A percentile compares a stretch with the other conserved stretches of the same genome.
Evolutionary conservation across 2,113 vertebrate species (phyloP).

Genomic region (Anolis sagrei): DNA sequence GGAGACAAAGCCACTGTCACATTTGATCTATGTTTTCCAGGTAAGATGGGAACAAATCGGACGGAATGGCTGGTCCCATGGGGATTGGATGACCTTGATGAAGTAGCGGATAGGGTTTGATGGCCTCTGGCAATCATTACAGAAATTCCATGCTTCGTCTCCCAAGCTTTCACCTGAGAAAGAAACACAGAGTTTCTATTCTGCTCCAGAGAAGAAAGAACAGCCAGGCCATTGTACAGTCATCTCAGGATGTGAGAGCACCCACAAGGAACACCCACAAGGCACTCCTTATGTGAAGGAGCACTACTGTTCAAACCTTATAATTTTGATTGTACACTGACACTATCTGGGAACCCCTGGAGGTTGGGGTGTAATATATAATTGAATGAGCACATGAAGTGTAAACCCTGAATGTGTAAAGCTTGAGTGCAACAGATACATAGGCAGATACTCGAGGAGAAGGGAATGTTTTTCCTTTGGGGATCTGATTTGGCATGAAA

Average conservation of each 20-base stretch:
- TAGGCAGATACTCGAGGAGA: background rate
- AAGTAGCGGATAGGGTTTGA: background rate
- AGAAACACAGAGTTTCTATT: constrained; percentile 4
- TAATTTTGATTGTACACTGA: background rate
- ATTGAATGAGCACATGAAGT: background rate
- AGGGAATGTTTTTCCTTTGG: background rate
- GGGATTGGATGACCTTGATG: constrained; percentile 15
- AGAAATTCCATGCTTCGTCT: constrained; percentile 16
- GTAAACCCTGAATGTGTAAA: background rate
- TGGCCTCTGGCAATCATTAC: constrained; percentile 18
- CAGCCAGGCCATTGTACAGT: background rate
- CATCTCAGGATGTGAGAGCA: background rate
- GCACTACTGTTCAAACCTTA: background rate
- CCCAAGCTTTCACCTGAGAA: constrained; percentile 19
- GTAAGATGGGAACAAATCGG: background rate
- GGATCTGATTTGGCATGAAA: background rate
- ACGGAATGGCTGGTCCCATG: constrained; percentile 2
- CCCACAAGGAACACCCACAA: background rate
- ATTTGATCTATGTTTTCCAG: constrained; percentile 3
- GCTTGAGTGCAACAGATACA: background rate
- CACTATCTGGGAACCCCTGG: background rate
- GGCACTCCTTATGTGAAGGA: background rate
- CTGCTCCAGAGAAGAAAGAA: constrained; percentile 5
- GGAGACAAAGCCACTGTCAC: constrained; percentile 12
- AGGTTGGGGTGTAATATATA: background rate